Evolutionary conservation across 2,888 invertebrate genomes (phyloP), one percentile per base, ranked within the genome.

Genomic region (Cartodere bifasciata): DNA sequence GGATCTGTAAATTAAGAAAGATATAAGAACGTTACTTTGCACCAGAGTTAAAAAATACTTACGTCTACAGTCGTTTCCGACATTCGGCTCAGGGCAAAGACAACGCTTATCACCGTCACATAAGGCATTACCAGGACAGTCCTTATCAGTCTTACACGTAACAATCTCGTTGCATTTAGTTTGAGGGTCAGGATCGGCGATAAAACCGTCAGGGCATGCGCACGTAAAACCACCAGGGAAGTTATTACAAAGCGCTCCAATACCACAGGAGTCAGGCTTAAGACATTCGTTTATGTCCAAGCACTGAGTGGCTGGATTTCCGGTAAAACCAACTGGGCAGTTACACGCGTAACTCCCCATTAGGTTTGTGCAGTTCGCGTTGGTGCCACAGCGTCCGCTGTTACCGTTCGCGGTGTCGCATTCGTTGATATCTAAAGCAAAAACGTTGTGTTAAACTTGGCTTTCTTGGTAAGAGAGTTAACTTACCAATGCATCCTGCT

Each of bases 61-160:
- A 85, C 85, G 90, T 60, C 88, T 73, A 49, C 91, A 91, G 50
- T 88, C 86, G 47, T 87, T 85, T 45, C 90, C 91, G 44, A 86
- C 67, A 53, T 90, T 90, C 1, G 91, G 91, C 49, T 86, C 86
- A 2, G 88, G 90, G 48, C 91, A 91, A 20, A 86, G 57, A 53
- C 91, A 91, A 47, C 82, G 72, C 35, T 75, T 73, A 40, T 76
- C 72, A 4, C 64, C 53, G 51, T 87, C 83, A 50, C 91, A 91
- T 42, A 87, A 64, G 4, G 88, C 79, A 63, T 91, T 90, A 46
- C 90, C 90, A 14, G 88, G 87, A 58, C 91, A 91, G 41, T 87
- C 82, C 29, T 69, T 68, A 50, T 84, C 77, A 2, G 55, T 58
- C 39, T 70, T 67, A 50, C 91, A 91, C 15, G 75, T 78, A 7